Evolutionary conservation across 2,888 invertebrate species (phyloP).

Genomic region (Atethmia centrago): DNA sequence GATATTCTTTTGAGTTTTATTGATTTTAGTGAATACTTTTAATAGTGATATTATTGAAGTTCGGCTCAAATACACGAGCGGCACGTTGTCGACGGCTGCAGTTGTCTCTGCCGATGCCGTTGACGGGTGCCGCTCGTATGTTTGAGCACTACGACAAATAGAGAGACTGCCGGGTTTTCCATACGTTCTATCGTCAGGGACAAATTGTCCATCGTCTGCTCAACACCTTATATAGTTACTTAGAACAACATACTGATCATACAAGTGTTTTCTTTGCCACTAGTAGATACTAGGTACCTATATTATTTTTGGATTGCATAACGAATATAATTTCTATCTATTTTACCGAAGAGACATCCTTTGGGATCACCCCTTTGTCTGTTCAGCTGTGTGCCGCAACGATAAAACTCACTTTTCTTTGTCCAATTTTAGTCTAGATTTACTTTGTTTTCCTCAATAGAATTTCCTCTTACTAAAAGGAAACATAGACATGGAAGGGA

Average conservation of each 20-base stretch:
- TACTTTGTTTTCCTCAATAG: slow-evolving; percentile 12
- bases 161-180: background rate
- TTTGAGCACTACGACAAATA: background rate
- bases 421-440: slow-evolving; percentile 3
- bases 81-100: no score
- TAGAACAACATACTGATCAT: background rate
- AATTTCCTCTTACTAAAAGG: background rate
- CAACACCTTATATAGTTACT: background rate
- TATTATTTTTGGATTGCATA: background rate
- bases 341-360: background rate
- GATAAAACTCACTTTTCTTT: background rate
- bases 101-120: no score
- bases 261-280: no score
- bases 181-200: background rate
- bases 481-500: background rate
- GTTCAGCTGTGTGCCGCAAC: background rate
- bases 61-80: no score
- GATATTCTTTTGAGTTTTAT: slow-evolving; percentile 9
- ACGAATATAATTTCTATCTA: background rate
- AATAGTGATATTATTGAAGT: no score
- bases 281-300: no score
- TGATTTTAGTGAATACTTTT: background rate
- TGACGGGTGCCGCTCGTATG: no score
- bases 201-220: background rate
- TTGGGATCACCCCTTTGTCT: background rate